Evolutionary conservation across 2,888 invertebrate genomes (phyloP), one percentile per base, ranked within the genome.

Genomic region (Autographa gamma): DNA sequence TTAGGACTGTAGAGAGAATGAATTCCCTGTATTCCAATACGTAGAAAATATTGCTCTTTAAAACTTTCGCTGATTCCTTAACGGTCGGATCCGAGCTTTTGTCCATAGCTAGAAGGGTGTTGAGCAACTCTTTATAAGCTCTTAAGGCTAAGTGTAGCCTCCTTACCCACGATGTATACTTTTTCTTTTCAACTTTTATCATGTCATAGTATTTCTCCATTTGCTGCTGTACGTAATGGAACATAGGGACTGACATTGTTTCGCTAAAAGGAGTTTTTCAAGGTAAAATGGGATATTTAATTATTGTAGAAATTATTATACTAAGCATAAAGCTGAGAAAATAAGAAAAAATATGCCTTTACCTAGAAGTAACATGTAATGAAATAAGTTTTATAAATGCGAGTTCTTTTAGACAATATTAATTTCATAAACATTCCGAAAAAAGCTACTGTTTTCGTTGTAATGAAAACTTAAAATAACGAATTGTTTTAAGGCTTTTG

Each of bases 141-240:
- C 98, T 93, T 68, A 99, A 92, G 38, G 98, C 98, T 60, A 98
- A 94, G 91, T 99, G 99, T 73, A 99, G 96, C 80, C 98, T 96
- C 85, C 97, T 96, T 13, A 98, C 97, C 99, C 99, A 99, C 48
- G 97, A 93, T 7, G 96, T 93, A 76, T 97, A 96, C 89, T 98
- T 98, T 88, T 98, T 98, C 94, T 99, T 99, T 89, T 99, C 99
- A 61, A 97, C 96, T 81, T 96, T 93, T 87, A 99, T 97, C 97
- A 98, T 97, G 87, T 98, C 98, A 88, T 97, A 97, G 89, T 97
- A 98, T 76, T 96, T 97, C 88, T 98, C 98, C 96, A 99, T 97
- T 93, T 99, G 98, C 84, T 98, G 98, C 92, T 99, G 99, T 11
- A 99, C 98, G 93, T 98, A 98, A 94, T 99, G 99, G 93, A 99